Evolutionary conservation across 2,888 invertebrate genomes (phyloP).

Genomic region (Dolomedes plantarius): DNA sequence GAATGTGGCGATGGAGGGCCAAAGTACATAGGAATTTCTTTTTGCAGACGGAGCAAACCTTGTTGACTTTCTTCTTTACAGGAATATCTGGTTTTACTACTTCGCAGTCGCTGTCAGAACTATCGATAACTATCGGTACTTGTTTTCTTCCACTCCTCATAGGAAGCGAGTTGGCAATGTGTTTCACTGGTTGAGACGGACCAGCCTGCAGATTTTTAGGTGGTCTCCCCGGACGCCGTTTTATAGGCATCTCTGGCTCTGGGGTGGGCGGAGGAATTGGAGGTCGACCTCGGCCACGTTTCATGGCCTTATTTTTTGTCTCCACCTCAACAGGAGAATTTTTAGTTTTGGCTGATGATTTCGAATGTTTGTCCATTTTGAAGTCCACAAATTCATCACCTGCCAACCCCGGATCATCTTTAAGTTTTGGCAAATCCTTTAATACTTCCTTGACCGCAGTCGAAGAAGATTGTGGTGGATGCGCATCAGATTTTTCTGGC

Average conservation of each 20-base stretch:
- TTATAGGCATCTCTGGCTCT: not conserved
- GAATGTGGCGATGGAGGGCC: slow-evolving; percentile 28
- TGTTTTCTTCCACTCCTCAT: not conserved
- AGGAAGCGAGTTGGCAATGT: not conserved
- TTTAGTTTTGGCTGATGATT: too few relatives aligned
- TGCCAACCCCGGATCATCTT: too few relatives aligned
- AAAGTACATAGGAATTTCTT: slow-evolving; percentile 26
- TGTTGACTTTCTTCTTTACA: not conserved
- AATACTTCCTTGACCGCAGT: too few relatives aligned
- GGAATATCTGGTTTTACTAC: not conserved
- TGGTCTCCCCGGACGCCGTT: not conserved
- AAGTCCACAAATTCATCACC: too few relatives aligned
- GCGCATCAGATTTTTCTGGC: too few relatives aligned
- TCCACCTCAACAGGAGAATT: too few relatives aligned
- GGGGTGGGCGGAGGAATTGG: not conserved
- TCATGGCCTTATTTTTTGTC: too few relatives aligned
- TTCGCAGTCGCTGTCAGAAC: not conserved
- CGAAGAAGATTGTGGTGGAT: too few relatives aligned
- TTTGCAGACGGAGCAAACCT: slow-evolving; percentile 35
- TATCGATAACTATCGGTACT: not conserved
- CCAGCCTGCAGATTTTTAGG: not conserved
- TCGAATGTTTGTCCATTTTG: too few relatives aligned
- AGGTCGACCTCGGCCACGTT: not conserved
- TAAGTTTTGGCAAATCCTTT: too few relatives aligned
- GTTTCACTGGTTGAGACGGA: not conserved